phyloP scores from a whole-genome alignment of 2,113 vertebrate species.

The Sarotherodon lohbergeri region DNA sequence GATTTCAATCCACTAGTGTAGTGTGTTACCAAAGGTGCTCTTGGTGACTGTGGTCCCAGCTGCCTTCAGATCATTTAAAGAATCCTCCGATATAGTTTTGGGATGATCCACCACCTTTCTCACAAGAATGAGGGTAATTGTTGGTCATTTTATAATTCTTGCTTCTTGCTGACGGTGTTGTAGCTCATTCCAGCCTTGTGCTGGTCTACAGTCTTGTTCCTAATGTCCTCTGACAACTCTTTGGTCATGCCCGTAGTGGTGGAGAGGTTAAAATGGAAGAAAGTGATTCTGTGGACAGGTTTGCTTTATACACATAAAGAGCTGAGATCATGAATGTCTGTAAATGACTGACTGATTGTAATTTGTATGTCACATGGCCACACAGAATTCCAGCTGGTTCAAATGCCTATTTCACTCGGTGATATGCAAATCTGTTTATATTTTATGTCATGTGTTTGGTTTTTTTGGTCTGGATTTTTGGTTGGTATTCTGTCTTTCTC shows the following conservation, averaged over 20 bases:
- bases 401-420: not conserved
- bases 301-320: not conserved
- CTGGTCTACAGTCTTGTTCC: not conserved
- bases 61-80: not conserved
- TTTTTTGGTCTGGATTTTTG: not conserved
- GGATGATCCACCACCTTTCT: not conserved
- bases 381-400: not conserved
- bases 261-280: not conserved
- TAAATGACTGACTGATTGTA: not conserved
- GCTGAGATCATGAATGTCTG: not conserved
- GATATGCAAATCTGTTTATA: not conserved
- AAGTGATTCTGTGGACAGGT: not conserved
- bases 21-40: not conserved
- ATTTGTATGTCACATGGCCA: not conserved
- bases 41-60: not conserved
- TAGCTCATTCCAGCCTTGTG: not conserved
- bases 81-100: not conserved
- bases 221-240: not conserved
- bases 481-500: not conserved
- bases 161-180: not conserved
- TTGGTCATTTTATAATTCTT: not conserved
- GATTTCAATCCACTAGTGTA: not conserved
- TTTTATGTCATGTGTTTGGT: not conserved
- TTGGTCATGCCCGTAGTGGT: fast-evolving
- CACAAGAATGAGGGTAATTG: not conserved